A percentile compares a stretch with the other conserved stretches of the same genome.
phyloP scores from a whole-genome alignment of 2,797 vertebrate species.

The Emydoidea blandingii region DNA sequence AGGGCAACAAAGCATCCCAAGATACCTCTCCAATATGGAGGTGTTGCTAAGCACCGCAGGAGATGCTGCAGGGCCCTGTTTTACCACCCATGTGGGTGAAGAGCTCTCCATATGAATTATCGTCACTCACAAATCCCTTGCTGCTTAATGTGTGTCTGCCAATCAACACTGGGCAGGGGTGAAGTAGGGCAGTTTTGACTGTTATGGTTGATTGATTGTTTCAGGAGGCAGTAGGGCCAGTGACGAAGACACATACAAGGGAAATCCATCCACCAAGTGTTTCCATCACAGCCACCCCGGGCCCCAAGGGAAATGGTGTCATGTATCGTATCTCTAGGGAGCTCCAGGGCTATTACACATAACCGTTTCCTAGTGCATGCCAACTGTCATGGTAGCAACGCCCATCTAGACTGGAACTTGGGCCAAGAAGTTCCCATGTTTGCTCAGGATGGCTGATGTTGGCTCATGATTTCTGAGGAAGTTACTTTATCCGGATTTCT shows the following conservation, averaged over 20 bases:
- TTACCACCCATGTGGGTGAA: background rate
- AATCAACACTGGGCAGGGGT: background rate
- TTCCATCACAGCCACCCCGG: background rate
- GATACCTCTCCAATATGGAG: background rate
- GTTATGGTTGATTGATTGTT: background rate
- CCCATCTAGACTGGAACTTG: background rate
- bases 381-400: background rate
- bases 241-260: background rate
- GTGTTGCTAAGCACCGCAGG: rapidly evolving
- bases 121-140: rapidly evolving
- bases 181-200: background rate
- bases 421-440: background rate
- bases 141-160: background rate
- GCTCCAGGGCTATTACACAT: background rate
- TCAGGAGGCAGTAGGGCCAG: background rate
- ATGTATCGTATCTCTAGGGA: background rate
- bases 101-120: background rate
- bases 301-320: background rate
- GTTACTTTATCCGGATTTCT: slow-evolving; percentile 19
- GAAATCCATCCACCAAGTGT: background rate
- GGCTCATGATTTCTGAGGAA: background rate
- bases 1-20: rapidly evolving
- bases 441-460: background rate
- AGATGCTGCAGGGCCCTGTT: rapidly evolving
- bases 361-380: background rate